phyloP scores from a whole-genome alignment of 2,888 invertebrate species.

The Pristionchus exspectatus region DNA sequence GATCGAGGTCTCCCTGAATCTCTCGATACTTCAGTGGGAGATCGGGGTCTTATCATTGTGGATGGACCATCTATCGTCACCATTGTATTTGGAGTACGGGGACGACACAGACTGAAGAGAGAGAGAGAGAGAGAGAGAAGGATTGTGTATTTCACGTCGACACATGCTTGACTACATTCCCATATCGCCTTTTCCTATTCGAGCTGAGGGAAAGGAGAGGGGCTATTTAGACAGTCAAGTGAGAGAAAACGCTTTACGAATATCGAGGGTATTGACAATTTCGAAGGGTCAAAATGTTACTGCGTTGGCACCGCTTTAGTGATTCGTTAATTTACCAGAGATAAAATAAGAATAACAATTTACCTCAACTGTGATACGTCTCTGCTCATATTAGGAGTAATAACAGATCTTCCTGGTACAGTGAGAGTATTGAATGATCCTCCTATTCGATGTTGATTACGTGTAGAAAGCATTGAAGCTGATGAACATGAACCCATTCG shows the following conservation, averaged over 20 bases:
- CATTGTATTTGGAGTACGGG: conserved; percentile 51
- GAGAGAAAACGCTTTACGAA: background rate
- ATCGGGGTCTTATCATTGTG: conserved; percentile 15
- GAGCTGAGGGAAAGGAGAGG: background rate
- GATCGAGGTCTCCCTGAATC: conserved; percentile 68
- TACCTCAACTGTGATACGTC: conserved; percentile 69
- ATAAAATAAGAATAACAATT: no score
- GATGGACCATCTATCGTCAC: conserved; percentile 5
- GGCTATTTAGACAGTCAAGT: background rate
- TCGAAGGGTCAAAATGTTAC: conserved; percentile 21
- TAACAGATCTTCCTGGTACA: conserved; percentile 70
- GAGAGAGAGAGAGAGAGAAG: background rate
- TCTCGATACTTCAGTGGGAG: conserved; percentile 65
- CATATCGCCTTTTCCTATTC: background rate
- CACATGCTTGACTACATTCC: background rate
- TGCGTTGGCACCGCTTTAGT: no score
- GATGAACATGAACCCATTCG: conserved; percentile 70
- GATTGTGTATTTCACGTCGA: background rate
- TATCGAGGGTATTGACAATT: background rate
- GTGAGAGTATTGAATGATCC: conserved; percentile 70
- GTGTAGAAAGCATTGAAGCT: conserved; percentile 68
- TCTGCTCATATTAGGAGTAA: conserved; percentile 72
- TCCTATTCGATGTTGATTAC: conserved; percentile 67
- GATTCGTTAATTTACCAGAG: no score
- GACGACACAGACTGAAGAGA: conserved; percentile 47